These are phyloP conservation scores for Anguilla obscura DNA, from an alignment of 2,797 vertebrate species.

Conservation along the genomic window DNA sequence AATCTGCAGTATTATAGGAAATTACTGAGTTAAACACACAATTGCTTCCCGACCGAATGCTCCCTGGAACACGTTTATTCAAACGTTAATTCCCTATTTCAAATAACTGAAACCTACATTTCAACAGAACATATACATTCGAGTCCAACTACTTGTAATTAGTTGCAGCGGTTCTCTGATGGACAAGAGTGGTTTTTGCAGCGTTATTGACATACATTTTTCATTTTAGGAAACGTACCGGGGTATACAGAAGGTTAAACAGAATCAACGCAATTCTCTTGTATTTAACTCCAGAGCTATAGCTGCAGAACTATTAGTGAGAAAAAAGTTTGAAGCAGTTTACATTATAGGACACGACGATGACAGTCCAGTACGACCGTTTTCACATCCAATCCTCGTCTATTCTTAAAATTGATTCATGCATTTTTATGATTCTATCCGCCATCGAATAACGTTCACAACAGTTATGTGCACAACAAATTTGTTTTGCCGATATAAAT, in stretches of 20 bases:
- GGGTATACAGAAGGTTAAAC: not conserved
- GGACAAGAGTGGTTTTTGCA: not conserved
- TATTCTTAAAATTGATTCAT: conserved; percentile 59
- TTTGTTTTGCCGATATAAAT: not conserved
- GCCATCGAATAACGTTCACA: not conserved
- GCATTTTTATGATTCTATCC: conserved; percentile 17
- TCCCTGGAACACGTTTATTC: not conserved
- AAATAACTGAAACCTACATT: not conserved
- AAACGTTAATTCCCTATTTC: not conserved
- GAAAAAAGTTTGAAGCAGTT: not conserved
- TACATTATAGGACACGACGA: not conserved
- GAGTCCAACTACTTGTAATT: not conserved
- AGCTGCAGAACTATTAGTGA: not conserved
- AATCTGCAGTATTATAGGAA: not conserved
- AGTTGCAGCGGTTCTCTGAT: conserved; percentile 51
- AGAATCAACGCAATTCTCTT: not conserved
- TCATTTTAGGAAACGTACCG: not conserved
- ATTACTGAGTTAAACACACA: not conserved
- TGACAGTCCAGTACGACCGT: not conserved
- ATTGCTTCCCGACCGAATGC: not conserved
- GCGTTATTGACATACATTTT: not conserved
- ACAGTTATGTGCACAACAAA: too few relatives aligned
- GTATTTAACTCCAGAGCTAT: not conserved
- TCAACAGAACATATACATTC: not conserved
- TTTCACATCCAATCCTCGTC: not conserved